Evolutionary conservation across 2,888 invertebrate species (phyloP), one percentile per base, ranked within the genome.

Genomic region (Leptinotarsa haldemani): DNA sequence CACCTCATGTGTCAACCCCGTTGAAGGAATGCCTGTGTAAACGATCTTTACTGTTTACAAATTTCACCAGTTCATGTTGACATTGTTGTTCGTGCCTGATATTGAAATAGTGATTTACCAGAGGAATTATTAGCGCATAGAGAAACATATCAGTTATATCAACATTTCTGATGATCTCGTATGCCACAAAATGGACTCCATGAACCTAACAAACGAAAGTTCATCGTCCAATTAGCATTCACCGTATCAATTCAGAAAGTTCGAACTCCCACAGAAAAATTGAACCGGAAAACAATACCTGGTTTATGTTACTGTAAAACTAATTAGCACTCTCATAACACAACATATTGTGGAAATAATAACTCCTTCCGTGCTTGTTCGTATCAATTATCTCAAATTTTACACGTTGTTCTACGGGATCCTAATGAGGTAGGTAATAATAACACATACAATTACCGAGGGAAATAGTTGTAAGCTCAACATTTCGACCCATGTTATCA

Each of bases 151-250:
- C n/a, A n/a, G n/a, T 20, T 20, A 20, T 20, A 20, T 20, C 20
- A 20, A 20, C 20, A 20, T 48, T 48, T 48, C 15, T 48, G 48
- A 15, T 0, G 1, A 15, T 52, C 5, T 52, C 16, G 18, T 52
- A 52, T 52, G 16, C 16, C 2, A 7, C 52, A 18, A 52, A 52
- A 16, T 16, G 7, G 9, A 52, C 18, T 52, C n/a, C 0, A 18
- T 52, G 52, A 52, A 52, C 52, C 18, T 52, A 52, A 52, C 52
- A 18, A 52, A 52, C 18, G 5, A 52, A 52, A 52, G 52, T 52
- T 52, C 52, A 52, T 52, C 52, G 52, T 52, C 18, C 52, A 52
- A 52, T 52, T 52, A 52, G 52, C 18, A 18, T 52, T 18, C n/a
- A 52, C 4, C 18, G 18, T 52, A 52, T 52, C 52, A 16, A 52